Percentiles rank a stretch among this genome's conserved stretches.
Evolutionary conservation across 2,113 vertebrate genomes (phyloP).

Genomic region (Stigmatopora nigra): DNA sequence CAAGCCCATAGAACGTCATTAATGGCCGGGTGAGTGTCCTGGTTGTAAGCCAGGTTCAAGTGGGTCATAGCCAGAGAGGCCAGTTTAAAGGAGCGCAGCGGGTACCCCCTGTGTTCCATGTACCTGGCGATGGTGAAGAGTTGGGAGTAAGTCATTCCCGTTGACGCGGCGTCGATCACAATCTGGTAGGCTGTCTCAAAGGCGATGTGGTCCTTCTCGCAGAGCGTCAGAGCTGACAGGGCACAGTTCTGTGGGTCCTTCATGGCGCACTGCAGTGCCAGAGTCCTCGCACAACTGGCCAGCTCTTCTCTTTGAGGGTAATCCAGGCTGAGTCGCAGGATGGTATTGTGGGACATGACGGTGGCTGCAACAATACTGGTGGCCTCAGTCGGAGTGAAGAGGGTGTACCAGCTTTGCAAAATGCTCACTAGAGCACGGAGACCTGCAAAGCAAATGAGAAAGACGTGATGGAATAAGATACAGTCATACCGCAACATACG

Average conservation of each 20-base stretch:
- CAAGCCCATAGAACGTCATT: slow-evolving; percentile 98
- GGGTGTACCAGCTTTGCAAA: slow-evolving; percentile 95
- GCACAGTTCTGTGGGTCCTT: slow-evolving; percentile 99
- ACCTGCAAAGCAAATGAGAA: slow-evolving; percentile 55
- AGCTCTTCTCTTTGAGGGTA: slow-evolving; percentile 94
- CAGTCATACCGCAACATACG: too few species aligned
- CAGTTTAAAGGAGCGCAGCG: slow-evolving; percentile 92
- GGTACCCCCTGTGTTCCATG: slow-evolving; percentile 98
- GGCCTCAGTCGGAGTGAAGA: slow-evolving; percentile 96
- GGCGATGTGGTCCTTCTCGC: slow-evolving; percentile 97
- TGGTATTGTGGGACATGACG: slow-evolving; percentile 95
- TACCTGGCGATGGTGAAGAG: slow-evolving; percentile 97
- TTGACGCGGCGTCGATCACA: slow-evolving; percentile 88
- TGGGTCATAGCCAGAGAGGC: slow-evolving; percentile 95
- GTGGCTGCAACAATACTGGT: slow-evolving; percentile 95
- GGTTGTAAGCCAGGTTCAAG: slow-evolving; percentile 98
- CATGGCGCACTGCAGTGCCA: slow-evolving; percentile 96
- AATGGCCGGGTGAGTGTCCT: slow-evolving; percentile 96
- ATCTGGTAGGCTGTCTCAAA: slow-evolving; percentile 99
- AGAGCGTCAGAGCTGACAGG: slow-evolving; percentile 90
- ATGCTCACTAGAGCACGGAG: slow-evolving; percentile 93
- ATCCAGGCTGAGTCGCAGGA: slow-evolving; percentile 91
- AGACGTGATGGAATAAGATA: neutral
- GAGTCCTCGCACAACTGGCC: slow-evolving; percentile 87
- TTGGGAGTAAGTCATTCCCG: slow-evolving; percentile 94